Base-by-base conservation (phyloP, 1,140 invertebrate genomes). In the Dufourea novaeangliae region DNA sequence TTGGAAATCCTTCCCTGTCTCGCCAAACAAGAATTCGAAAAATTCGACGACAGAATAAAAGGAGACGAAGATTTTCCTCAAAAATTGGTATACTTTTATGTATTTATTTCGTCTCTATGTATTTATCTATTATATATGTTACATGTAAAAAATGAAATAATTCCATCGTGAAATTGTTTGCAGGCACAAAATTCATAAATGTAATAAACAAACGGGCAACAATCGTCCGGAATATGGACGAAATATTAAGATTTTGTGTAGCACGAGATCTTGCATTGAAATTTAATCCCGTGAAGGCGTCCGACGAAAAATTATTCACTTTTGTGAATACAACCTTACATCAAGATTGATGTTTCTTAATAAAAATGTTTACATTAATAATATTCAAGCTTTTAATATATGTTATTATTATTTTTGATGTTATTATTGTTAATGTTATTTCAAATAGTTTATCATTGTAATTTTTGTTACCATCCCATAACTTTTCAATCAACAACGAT, bases 401-500 rank as follows among this genome's bases (percentile, higher is more conserved):
- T 39, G 5, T 6, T 39, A 39, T 39, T 6, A 39, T 6, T 39
- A 39, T 39, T 6, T 6, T 39, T 11, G 11, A 39, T 39, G 5
- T 11, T 11, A 39, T 39, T 39, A 11, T 39, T 39, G 11, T 39
- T 39, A n/a, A n/a, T n/a, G n/a, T n/a, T n/a, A n/a, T n/a, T n/a
- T n/a, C n/a, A n/a, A n/a, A n/a, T n/a, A n/a, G n/a, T 39, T 39
- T 11, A 39, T 39, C 4, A 39, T 39, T 39, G 4, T 11, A 39
- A 39, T 11, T 39, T 39, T 39, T 39, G 11, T 39, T 39, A 39
- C 37, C 37, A 39, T 70, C 25, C 29, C 54, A 11, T 62, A 78
- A n/a, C 34, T 41, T 39, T 56, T 27, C 68, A 20, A 62, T 76
- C 6, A 80, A 44, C 8, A n/a, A n/a, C n/a, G 75, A 84, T 52